A percentile compares a stretch with the other conserved stretches of the same genome.
Conservation (phyloP, 2,888 invertebrate genomes). For the Acrobeloides nanus region DNA sequence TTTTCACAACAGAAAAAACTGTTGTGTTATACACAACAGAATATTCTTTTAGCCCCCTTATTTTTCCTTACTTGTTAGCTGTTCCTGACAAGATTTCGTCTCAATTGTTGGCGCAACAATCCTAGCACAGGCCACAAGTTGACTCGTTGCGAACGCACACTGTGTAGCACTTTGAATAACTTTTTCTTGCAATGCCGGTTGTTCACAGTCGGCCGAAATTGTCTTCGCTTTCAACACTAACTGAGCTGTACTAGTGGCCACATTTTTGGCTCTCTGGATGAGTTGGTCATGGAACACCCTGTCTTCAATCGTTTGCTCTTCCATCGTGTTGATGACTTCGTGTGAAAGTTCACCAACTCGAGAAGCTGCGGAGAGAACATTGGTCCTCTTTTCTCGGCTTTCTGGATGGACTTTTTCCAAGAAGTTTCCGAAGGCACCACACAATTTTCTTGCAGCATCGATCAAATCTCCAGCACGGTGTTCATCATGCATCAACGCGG, state of each 20-base stretch:
- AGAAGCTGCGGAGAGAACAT: constrained; percentile 84
- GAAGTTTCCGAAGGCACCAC: constrained; percentile 81
- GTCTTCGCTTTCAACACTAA: constrained; percentile 84
- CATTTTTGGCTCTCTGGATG: constrained; percentile 85
- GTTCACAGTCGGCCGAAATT: constrained; percentile 77
- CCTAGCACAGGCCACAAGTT: constrained; percentile 65
- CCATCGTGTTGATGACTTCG: constrained; percentile 78
- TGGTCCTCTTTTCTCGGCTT: constrained; percentile 77
- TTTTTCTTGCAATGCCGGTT: constrained; percentile 71
- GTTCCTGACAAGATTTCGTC: constrained; percentile 68
- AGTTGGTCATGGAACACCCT: constrained; percentile 68
- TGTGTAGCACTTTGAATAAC: constrained; percentile 93
- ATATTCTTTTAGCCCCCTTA: no score
- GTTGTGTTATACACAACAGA: no score
- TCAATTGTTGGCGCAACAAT: constrained; percentile 63
- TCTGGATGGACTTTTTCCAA: constrained; percentile 91
- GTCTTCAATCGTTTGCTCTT: constrained; percentile 69
- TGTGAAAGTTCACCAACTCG: constrained; percentile 93
- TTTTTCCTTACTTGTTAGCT: no score
- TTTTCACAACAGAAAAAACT: no score
- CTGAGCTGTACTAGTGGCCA: constrained; percentile 93
- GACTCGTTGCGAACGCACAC: constrained; percentile 90
- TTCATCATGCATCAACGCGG: constrained; percentile 79
- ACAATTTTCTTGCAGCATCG: constrained; percentile 82
- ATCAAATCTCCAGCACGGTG: constrained; percentile 74